These are phyloP conservation scores for Drosophila sechellia DNA, from an alignment of 1,140 invertebrate species.

Conservation along the genomic window DNA sequence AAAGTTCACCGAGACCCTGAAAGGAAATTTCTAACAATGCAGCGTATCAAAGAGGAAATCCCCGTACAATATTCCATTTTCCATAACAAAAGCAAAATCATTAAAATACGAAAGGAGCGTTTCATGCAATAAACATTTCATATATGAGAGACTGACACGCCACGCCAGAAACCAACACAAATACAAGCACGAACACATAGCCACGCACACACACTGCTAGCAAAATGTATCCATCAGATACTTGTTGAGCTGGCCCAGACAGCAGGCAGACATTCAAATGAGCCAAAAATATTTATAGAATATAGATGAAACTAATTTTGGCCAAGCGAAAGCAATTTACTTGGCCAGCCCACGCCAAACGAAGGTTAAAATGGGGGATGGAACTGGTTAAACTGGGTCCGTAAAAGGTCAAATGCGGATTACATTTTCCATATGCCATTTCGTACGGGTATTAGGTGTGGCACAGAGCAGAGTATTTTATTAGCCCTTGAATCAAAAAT, in stretches of 20 bases:
- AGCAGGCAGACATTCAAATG: slow-evolving; percentile 68
- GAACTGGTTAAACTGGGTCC: slow-evolving; percentile 1
- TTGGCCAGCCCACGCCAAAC: slow-evolving; percentile 12
- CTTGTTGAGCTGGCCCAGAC: slow-evolving; percentile 45
- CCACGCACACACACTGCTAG: slow-evolving; percentile 1
- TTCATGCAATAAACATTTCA: slow-evolving; percentile 34
- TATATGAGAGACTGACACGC: slow-evolving; percentile 37
- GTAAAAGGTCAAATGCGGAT: slow-evolving; percentile 14
- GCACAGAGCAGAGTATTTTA: not conserved
- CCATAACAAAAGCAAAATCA: slow-evolving; percentile 48
- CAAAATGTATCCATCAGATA: slow-evolving; percentile 24
- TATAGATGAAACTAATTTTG: slow-evolving; percentile 46
- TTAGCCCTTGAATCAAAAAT: not conserved
- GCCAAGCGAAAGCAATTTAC: slow-evolving; percentile 32
- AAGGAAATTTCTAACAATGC: slow-evolving; percentile 33
- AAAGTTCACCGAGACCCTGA: slow-evolving; percentile 10
- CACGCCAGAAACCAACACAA: slow-evolving; percentile 14
- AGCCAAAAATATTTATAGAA: slow-evolving; percentile 70
- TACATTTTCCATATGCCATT: slow-evolving; percentile 13
- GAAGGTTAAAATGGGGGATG: not conserved
- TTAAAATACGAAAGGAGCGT: slow-evolving; percentile 35
- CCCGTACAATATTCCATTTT: slow-evolving; percentile 35
- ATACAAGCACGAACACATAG: slow-evolving; percentile 12
- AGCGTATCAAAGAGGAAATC: slow-evolving; percentile 13
- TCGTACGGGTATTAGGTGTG: not conserved